A percentile compares a stretch with the other conserved stretches of the same genome.
These are phyloP conservation scores for Romanogobio albipinnatus DNA, from an alignment of 2,113 vertebrate species.

Conservation along the genomic window DNA sequence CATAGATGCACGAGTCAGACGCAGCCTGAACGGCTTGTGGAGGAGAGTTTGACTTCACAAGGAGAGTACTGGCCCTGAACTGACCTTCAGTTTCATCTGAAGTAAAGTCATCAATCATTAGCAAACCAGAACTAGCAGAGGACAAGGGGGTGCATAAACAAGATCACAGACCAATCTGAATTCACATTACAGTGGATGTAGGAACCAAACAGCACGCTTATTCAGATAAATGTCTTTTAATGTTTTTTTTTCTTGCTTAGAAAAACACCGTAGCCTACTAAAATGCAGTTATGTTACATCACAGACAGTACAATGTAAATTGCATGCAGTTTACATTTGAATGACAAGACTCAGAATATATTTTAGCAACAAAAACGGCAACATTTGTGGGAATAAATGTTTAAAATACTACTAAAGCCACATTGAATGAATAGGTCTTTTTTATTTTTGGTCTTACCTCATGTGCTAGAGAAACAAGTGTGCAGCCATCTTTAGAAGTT, in stretches of 20 bases:
- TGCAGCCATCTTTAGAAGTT: too few species aligned
- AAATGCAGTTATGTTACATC: background rate
- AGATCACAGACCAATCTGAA: background rate
- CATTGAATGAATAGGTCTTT: too few species aligned
- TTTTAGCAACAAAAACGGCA: too few species aligned
- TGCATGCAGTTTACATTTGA: background rate
- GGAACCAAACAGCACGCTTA: background rate
- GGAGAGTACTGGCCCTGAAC: background rate
- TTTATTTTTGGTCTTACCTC: too few species aligned
- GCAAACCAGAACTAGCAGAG: background rate
- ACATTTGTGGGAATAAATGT: too few species aligned
- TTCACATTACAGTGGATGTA: background rate
- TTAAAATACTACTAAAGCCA: too few species aligned
- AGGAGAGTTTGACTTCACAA: background rate
- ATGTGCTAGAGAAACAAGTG: too few species aligned
- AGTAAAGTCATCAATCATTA: slow-evolving; percentile 29
- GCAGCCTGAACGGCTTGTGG: background rate
- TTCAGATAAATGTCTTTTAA: background rate
- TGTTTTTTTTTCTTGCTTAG: background rate
- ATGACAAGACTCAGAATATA: too few species aligned
- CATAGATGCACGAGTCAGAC: background rate
- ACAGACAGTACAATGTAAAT: background rate
- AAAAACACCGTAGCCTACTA: too few species aligned
- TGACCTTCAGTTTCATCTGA: slow-evolving; percentile 22
- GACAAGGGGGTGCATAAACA: slow-evolving; percentile 18